Percentiles rank a stretch among this genome's conserved stretches.
Conservation (phyloP, 1,140 invertebrate species). For the Maconellicoccus hirsutus region DNA sequence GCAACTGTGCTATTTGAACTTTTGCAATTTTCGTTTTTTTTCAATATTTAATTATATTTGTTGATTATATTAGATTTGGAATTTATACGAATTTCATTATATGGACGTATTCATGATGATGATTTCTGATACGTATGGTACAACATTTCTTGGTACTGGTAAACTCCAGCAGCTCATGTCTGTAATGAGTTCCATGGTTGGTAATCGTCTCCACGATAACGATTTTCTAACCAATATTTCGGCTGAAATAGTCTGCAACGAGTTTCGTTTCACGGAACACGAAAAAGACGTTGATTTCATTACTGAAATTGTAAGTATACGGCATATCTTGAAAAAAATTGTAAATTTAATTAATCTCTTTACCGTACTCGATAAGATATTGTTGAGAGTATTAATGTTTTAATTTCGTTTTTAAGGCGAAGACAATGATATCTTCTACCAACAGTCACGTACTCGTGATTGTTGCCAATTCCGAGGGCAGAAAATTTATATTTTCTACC, state of each 20-base stretch:
- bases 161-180: constrained; percentile 13
- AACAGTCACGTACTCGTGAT: constrained; percentile 12
- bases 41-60: background rate
- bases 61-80: background rate
- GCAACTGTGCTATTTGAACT: too few relatives aligned
- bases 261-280: constrained; percentile 12
- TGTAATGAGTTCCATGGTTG: background rate
- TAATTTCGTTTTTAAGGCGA: background rate
- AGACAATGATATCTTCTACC: constrained; percentile 12
- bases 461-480: constrained; percentile 1
- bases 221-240: constrained; percentile 6
- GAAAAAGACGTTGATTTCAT: constrained; percentile 16
- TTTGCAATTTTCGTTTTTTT: too few relatives aligned
- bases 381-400: background rate
- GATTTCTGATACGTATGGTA: constrained; percentile 14
- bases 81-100: constrained; percentile 22
- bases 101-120: constrained; percentile 22
- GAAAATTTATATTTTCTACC: constrained; percentile 17
- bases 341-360: too few relatives aligned
- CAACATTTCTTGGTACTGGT: background rate
- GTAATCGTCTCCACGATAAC: constrained; percentile 14
- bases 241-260: constrained; percentile 10
- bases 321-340: background rate
- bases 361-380: too few relatives aligned
- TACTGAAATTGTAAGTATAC: constrained; percentile 13